Evolutionary conservation across 2,113 vertebrate genomes (phyloP).

Genomic region (Callocephalon fimbriatum): DNA sequence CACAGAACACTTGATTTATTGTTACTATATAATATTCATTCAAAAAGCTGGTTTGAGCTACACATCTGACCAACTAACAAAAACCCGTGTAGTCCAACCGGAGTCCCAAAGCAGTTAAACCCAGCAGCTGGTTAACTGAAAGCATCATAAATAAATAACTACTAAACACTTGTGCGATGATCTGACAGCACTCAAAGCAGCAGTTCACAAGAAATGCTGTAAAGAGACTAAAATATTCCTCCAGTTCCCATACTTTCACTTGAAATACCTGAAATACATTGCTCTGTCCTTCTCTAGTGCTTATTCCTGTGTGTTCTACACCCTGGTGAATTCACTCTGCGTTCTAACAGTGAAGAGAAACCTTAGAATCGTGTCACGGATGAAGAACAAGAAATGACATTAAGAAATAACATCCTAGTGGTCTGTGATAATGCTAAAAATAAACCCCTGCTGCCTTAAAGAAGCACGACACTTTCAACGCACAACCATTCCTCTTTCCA

Average conservation of each 20-base stretch:
- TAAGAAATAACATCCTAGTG: background rate
- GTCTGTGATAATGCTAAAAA: background rate
- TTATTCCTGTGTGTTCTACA: background rate
- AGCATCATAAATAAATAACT: constrained; percentile 26
- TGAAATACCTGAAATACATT: background rate
- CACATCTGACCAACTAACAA: background rate
- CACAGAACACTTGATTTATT: background rate
- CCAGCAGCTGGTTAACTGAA: constrained; percentile 21
- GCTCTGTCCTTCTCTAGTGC: background rate
- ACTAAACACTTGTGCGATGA: background rate
- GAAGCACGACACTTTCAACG: background rate
- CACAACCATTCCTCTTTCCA: accelerated
- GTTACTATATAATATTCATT: background rate
- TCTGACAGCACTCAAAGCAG: background rate
- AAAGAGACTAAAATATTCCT: background rate
- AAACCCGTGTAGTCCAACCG: background rate
- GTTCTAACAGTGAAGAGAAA: background rate
- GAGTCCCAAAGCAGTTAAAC: background rate
- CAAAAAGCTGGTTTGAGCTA: background rate
- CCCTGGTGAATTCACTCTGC: background rate
- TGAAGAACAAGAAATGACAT: background rate
- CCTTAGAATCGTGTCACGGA: background rate
- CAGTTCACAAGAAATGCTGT: background rate
- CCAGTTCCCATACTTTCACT: background rate
- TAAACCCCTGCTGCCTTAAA: background rate